These are phyloP conservation scores for Amblyjoppa proteus DNA, from an alignment of 2,888 invertebrate genomes.

Conservation along the genomic window DNA sequence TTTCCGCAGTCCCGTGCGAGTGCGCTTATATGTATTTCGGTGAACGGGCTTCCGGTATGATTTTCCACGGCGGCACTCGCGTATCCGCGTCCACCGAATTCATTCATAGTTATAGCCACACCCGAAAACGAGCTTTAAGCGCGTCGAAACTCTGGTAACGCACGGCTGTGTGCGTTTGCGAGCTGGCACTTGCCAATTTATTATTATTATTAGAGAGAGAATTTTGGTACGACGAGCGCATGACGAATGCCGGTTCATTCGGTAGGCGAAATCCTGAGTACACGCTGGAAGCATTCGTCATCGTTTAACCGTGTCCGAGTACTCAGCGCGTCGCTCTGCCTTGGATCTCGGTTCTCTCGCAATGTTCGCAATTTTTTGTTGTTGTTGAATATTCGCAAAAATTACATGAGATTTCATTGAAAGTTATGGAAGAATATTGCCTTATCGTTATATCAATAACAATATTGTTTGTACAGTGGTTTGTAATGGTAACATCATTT, in stretches of 20 bases:
- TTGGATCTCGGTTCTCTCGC: neutral
- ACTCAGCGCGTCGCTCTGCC: slow-evolving; percentile 56
- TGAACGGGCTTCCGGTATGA: slow-evolving; percentile 73
- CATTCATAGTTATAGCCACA: slow-evolving; percentile 55
- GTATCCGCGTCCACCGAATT: slow-evolving; percentile 62
- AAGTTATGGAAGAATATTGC: too few species aligned
- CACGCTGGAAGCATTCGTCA: slow-evolving; percentile 60
- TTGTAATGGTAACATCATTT: too few species aligned
- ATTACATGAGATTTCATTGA: too few species aligned
- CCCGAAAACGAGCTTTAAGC: slow-evolving; percentile 39
- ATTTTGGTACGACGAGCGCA: slow-evolving; percentile 39
- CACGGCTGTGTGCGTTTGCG: slow-evolving; percentile 4
- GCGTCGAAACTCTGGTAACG: slow-evolving; percentile 8
- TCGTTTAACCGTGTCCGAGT: slow-evolving; percentile 66
- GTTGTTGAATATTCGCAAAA: too few species aligned
- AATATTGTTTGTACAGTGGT: too few species aligned
- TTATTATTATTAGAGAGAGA: slow-evolving; percentile 61
- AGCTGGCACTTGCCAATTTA: slow-evolving; percentile 48
- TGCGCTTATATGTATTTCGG: slow-evolving; percentile 69
- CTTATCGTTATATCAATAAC: too few species aligned
- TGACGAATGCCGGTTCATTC: slow-evolving; percentile 14
- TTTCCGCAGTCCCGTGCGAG: slow-evolving; percentile 74
- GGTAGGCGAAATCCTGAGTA: slow-evolving; percentile 1
- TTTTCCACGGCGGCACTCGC: slow-evolving; percentile 37
- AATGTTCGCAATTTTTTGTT: too few species aligned